A percentile compares a stretch with the other conserved stretches of the same genome.
phyloP scores from a whole-genome alignment of 1,140 invertebrate species.

The Amyelois transitella region DNA sequence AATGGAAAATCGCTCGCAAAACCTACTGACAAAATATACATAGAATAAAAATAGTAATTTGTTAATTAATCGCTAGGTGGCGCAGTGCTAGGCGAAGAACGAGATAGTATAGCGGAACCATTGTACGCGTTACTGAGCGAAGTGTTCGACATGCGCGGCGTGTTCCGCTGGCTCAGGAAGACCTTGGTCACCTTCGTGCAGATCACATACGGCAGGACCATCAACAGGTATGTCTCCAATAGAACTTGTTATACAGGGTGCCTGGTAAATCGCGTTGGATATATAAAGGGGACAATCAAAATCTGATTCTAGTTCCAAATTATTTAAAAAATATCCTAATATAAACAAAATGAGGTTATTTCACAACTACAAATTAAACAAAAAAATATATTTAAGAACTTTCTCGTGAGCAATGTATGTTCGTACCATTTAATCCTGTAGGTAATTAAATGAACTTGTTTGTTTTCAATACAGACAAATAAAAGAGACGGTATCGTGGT shows the following conservation, averaged over 20 bases:
- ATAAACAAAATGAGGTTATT: not conserved
- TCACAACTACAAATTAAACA: too few species aligned
- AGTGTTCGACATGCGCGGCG: constrained; percentile 91
- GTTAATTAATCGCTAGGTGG: constrained; percentile 30
- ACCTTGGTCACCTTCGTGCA: constrained; percentile 94
- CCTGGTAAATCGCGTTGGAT: too few species aligned
- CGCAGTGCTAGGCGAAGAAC: constrained; percentile 71
- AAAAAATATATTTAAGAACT: too few species aligned
- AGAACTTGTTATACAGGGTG: too few species aligned
- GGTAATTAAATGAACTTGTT: not conserved
- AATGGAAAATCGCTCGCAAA: too few species aligned
- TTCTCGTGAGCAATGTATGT: not conserved
- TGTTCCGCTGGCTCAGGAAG: constrained; percentile 89
- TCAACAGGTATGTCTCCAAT: constrained; percentile 83
- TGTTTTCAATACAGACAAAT: constrained; percentile 80
- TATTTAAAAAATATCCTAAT: not conserved
- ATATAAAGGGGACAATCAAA: not conserved
- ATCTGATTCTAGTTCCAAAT: too few species aligned
- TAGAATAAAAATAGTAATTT: too few species aligned
- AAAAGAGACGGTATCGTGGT: constrained; percentile 88
- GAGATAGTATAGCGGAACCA: constrained; percentile 92
- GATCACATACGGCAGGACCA: constrained; percentile 92
- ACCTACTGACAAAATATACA: too few species aligned
- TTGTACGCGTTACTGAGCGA: constrained; percentile 90
- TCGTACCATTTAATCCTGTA: not conserved